These are phyloP conservation scores for Bradypodion pumilum DNA, from an alignment of 2,797 vertebrate species.

Conservation along the genomic window DNA sequence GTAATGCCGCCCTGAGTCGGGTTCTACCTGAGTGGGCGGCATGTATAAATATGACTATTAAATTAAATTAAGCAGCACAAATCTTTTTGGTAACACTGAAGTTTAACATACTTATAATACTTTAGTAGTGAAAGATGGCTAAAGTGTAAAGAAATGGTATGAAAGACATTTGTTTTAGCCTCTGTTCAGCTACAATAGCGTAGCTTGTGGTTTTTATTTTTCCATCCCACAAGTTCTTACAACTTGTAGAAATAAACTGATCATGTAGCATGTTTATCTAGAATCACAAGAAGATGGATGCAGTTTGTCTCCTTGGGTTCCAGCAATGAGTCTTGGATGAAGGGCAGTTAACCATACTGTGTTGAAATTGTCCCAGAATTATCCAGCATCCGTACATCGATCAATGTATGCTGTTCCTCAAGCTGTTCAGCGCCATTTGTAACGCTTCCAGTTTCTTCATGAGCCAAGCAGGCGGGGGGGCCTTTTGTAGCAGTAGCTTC, in stretches of 20 bases:
- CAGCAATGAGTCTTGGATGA: background rate
- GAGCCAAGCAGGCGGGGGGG: constrained; percentile 82
- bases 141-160: background rate
- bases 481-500: constrained; percentile 70
- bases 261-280: background rate
- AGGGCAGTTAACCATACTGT: background rate
- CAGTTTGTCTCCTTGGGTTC: background rate
- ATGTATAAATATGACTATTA: too few relatives aligned
- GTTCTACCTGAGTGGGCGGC: too few relatives aligned
- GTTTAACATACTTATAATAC: background rate
- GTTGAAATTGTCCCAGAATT: background rate
- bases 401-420: constrained; percentile 49
- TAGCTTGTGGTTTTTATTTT: background rate
- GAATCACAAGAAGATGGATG: background rate
- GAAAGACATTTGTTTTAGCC: background rate
- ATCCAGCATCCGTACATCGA: background rate
- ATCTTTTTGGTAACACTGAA: background rate
- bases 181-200: background rate
- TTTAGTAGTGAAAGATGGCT: background rate
- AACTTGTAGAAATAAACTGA: background rate
- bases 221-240: background rate
- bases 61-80: background rate
- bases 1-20: too few relatives aligned
- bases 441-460: constrained; percentile 78
- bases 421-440: constrained; percentile 61